Evolutionary conservation across 2,797 vertebrate species (phyloP), one percentile per base, ranked within the genome.

Genomic region (Hypotaenidia okinawae): DNA sequence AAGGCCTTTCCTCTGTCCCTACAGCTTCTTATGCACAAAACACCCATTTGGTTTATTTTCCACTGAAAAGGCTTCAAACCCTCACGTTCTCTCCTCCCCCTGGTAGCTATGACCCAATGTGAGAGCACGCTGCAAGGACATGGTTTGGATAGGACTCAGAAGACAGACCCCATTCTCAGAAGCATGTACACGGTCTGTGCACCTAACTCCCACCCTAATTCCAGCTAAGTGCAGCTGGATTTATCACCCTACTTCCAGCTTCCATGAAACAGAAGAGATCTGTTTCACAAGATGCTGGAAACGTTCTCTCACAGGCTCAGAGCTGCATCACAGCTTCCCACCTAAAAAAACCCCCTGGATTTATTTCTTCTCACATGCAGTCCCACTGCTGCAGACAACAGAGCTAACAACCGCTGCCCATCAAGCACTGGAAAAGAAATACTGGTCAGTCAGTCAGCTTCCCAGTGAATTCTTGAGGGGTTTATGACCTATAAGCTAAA

Each of bases 31-130:
- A n/a, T 1, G 19, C 51, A 61, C 39, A 75, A 45, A 64, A 84
- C 23, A 66, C 11, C 28, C 1, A 0, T 39, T 49, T 49, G 16
- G 15, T 69, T 72, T 54, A 7, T 33, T 32, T 37, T 57, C 39
- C 41, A 39, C 24, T 28, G 52, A 75, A 54, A 59, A 74, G 37
- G 22, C 21, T 75, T 33, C 5, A 39, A 72, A 62, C 4, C 16
- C 25, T 47, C 30, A 16, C 4, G 4, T 33, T 70, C 18, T 52
- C 30, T 66, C 30, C 28, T 63, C 43, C 10, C 24, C 27, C 83
- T 54, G 4, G 0, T 5, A 25, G 51, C 28, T 64, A 23, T 19
- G 25, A 58, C 51, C 58, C 55, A 51, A 32, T 0, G 1, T 5
- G 24, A 47, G 6, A 39, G 10, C 11, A 35, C 9, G 27, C 30